Conservation (phyloP, 2,113 vertebrate species). For the Laterallus jamaicensis region DNA sequence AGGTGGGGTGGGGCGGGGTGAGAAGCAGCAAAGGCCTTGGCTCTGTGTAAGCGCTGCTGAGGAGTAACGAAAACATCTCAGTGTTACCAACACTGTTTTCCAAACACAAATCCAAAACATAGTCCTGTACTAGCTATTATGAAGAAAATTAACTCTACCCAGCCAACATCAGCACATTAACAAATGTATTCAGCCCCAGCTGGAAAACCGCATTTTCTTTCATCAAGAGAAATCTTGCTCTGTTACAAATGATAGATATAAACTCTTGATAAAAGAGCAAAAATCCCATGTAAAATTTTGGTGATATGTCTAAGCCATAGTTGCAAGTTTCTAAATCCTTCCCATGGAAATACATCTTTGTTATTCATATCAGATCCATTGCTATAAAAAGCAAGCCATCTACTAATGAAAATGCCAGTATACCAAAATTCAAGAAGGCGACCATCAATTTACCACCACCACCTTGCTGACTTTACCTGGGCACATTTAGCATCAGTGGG, state of each 20-base stretch:
- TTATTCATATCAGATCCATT: background rate
- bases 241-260: background rate
- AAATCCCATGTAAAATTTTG: background rate
- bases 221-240: background rate
- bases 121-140: too few species aligned
- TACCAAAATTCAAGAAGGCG: background rate
- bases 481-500: background rate
- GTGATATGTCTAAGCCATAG: background rate
- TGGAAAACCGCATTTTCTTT: background rate
- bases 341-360: background rate
- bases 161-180: background rate
- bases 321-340: background rate
- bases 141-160: background rate
- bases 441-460: background rate
- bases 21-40: too few species aligned
- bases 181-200: background rate
- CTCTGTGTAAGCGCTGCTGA: too few species aligned
- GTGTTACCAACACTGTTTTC: too few species aligned
- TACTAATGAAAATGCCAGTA: background rate
- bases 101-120: too few species aligned
- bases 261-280: background rate
- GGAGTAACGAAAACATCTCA: too few species aligned
- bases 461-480: background rate
- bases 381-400: background rate
- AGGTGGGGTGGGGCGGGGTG: too few species aligned